Evolutionary conservation across 1,140 invertebrate species (phyloP).

Genomic region (Paramacrobiotus metropolitanus): DNA sequence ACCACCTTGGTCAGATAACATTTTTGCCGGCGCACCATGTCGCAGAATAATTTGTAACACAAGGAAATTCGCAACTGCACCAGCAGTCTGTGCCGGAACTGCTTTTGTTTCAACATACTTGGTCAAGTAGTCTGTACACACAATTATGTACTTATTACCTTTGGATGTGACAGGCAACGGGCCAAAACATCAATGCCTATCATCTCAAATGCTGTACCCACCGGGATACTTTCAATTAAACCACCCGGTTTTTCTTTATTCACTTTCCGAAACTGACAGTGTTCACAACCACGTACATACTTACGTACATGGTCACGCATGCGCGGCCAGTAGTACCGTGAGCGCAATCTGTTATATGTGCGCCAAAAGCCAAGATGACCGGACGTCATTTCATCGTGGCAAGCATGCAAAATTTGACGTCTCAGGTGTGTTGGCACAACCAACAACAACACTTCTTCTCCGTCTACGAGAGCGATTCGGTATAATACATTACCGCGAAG

Average conservation of each 20-base stretch:
- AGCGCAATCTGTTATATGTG: too few species aligned
- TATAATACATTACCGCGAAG: too few species aligned
- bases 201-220: not conserved
- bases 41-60: not conserved
- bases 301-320: too few species aligned
- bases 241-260: not conserved
- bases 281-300: too few species aligned
- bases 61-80: not conserved
- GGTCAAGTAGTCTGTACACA: not conserved
- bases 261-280: not conserved
- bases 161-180: not conserved
- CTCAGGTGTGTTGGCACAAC: too few species aligned
- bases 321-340: too few species aligned
- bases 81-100: not conserved
- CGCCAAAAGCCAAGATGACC: not conserved
- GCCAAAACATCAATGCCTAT: not conserved
- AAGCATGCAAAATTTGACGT: too few species aligned
- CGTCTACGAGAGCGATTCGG: too few species aligned
- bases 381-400: too few species aligned
- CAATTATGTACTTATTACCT: not conserved
- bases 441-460: too few species aligned
- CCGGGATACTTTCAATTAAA: not conserved
- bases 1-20: not conserved
- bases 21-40: not conserved
- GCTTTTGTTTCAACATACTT: not conserved